Conservation (phyloP, 1,140 invertebrate genomes). For the Cylas formicarius region DNA sequence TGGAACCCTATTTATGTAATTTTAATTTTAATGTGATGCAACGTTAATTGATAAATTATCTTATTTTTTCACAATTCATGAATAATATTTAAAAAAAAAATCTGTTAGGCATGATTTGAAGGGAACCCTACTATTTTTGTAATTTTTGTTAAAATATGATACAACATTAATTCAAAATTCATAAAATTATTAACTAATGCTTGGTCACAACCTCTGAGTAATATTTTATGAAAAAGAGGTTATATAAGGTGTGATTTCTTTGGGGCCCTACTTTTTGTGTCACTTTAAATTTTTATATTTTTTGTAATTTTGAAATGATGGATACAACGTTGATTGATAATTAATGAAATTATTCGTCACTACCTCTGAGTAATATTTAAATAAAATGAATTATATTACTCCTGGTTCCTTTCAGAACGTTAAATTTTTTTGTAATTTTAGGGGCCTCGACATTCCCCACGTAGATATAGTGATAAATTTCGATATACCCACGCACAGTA, state of each 20-base stretch:
- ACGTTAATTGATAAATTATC: background rate
- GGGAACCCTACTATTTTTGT: background rate
- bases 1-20: background rate
- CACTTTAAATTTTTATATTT: constrained; percentile 2
- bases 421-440: constrained; percentile 32
- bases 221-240: too few relatives aligned
- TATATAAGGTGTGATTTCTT: too few relatives aligned
- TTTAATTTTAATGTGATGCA: background rate
- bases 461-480: constrained; percentile 97
- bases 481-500: constrained; percentile 93
- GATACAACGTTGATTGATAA: constrained; percentile 14
- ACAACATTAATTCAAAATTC: too few relatives aligned
- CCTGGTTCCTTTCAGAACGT: background rate
- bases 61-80: too few relatives aligned
- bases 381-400: background rate
- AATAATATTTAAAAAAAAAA: too few relatives aligned
- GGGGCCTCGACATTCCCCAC: constrained; percentile 96
- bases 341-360: constrained; percentile 25
- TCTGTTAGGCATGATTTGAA: too few relatives aligned
- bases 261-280: constrained; percentile 8
- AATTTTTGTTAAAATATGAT: background rate
- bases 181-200: constrained; percentile 1
- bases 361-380: constrained; percentile 22
- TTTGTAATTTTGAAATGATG: constrained; percentile 15
- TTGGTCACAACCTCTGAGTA: background rate